phyloP scores from a whole-genome alignment of 2,888 invertebrate species.

The Idaea aversata region DNA sequence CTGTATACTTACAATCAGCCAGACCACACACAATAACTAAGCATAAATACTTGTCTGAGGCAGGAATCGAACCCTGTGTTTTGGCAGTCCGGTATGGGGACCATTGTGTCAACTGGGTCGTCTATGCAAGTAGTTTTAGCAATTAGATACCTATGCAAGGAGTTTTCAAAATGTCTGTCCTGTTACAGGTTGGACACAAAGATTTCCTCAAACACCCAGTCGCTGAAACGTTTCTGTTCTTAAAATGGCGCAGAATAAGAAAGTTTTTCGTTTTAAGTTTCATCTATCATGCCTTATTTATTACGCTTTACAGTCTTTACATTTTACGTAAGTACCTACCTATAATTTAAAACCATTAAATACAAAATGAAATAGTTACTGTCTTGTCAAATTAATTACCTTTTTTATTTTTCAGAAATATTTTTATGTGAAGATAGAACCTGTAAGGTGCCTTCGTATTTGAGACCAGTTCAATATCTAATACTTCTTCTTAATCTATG shows the following conservation, averaged over 20 bases:
- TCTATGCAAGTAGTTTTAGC: too few species aligned
- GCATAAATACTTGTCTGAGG: too few species aligned
- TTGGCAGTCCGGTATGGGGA: too few species aligned
- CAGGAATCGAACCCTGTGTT: too few species aligned
- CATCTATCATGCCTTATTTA: slow-evolving; percentile 88
- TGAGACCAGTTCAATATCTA: slow-evolving; percentile 78
- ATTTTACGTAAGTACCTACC: slow-evolving; percentile 83
- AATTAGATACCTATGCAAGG: too few species aligned
- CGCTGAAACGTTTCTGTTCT: slow-evolving; percentile 90
- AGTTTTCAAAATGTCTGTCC: neutral
- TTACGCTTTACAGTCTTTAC: slow-evolving; percentile 86
- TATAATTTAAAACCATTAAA: neutral
- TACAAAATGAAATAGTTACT: neutral
- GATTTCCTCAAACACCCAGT: slow-evolving; percentile 90
- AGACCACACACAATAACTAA: too few species aligned
- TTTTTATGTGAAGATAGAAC: slow-evolving; percentile 71
- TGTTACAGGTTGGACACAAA: slow-evolving; percentile 84
- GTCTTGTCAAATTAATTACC: neutral
- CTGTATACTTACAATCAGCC: too few species aligned
- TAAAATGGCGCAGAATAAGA: slow-evolving; percentile 91
- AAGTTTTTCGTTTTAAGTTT: slow-evolving; percentile 90
- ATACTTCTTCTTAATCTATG: slow-evolving; percentile 83
- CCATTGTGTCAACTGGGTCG: too few species aligned
- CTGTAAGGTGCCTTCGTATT: slow-evolving; percentile 62
- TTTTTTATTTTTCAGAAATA: slow-evolving; percentile 60